A percentile compares a stretch with the other conserved stretches of the same genome.
These are phyloP conservation scores for Labeo rohita DNA, from an alignment of 2,113 vertebrate genomes.

Conservation along the genomic window DNA sequence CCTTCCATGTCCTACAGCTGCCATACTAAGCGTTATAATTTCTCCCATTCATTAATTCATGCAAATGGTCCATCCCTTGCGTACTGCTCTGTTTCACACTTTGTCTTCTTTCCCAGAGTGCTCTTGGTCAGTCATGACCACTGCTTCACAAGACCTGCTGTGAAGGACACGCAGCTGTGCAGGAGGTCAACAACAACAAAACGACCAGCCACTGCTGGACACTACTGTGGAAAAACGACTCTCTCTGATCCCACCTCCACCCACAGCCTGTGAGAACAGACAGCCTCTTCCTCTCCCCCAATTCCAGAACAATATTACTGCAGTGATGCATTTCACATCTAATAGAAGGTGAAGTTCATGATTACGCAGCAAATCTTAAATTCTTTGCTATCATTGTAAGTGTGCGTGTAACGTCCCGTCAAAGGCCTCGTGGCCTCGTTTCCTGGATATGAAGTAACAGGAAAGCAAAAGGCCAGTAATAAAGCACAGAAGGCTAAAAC, in stretches of 20 bases:
- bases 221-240: slow-evolving; percentile 62
- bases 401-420: not conserved
- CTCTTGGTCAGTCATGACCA: not conserved
- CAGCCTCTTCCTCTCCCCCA: slow-evolving; percentile 10
- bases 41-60: not conserved
- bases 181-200: slow-evolving; percentile 68
- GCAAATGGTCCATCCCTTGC: not conserved
- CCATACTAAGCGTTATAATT: not conserved
- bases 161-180: slow-evolving; percentile 64
- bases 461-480: slow-evolving; percentile 45
- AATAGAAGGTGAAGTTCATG: not conserved
- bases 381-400: not conserved
- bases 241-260: slow-evolving; percentile 36
- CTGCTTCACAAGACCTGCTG: not conserved
- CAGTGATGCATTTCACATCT: not conserved
- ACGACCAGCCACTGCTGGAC: slow-evolving; percentile 61
- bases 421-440: slow-evolving; percentile 28
- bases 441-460: slow-evolving; percentile 40
- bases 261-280: slow-evolving; percentile 47
- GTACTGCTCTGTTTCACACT: not conserved
- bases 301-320: not conserved
- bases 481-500: slow-evolving; percentile 44
- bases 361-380: slow-evolving; percentile 43
- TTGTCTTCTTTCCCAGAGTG: not conserved
- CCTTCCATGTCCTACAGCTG: not conserved